These are phyloP conservation scores for Eulemur albifrons DNA, from an alignment of 2,797 vertebrate genomes.

Conservation along the genomic window DNA sequence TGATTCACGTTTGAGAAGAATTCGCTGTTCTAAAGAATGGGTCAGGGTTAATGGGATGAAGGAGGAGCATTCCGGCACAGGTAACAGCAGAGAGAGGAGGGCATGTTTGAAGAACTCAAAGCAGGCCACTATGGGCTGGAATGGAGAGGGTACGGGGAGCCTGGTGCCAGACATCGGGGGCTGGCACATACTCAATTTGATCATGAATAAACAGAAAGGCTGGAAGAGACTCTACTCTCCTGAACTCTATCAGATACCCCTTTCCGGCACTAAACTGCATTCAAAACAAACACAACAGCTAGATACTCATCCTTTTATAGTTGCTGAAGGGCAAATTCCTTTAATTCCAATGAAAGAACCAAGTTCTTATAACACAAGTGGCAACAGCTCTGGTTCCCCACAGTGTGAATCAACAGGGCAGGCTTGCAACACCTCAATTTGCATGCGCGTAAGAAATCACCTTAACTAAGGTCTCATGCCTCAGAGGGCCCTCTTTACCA, in stretches of 20 bases:
- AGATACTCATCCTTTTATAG: slow-evolving; percentile 67
- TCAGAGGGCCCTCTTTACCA: not conserved
- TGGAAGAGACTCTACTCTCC: slow-evolving; percentile 4
- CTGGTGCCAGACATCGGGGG: not conserved
- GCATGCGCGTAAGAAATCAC: not conserved
- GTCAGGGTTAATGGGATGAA: not conserved
- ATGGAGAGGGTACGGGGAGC: not conserved
- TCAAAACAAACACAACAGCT: slow-evolving; percentile 66
- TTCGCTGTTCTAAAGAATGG: not conserved
- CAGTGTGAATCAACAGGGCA: not conserved
- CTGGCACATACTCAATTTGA: not conserved
- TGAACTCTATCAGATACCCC: slow-evolving; percentile 32
- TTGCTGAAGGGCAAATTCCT: slow-evolving; percentile 70
- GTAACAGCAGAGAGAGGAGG: not conserved
- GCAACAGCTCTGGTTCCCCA: slow-evolving; percentile 35
- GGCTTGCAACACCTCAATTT: slow-evolving; percentile 2
- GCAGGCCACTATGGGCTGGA: not conserved
- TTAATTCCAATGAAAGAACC: slow-evolving; percentile 63
- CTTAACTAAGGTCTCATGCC: not conserved
- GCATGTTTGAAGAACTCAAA: not conserved
- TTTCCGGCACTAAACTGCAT: slow-evolving; percentile 43
- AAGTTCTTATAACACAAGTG: slow-evolving; percentile 59
- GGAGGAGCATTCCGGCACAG: not conserved
- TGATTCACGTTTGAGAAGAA: not conserved
- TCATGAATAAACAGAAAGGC: not conserved